These are phyloP conservation scores for Eristalis arbustorum DNA, from an alignment of 2,888 invertebrate species.

Conservation along the genomic window DNA sequence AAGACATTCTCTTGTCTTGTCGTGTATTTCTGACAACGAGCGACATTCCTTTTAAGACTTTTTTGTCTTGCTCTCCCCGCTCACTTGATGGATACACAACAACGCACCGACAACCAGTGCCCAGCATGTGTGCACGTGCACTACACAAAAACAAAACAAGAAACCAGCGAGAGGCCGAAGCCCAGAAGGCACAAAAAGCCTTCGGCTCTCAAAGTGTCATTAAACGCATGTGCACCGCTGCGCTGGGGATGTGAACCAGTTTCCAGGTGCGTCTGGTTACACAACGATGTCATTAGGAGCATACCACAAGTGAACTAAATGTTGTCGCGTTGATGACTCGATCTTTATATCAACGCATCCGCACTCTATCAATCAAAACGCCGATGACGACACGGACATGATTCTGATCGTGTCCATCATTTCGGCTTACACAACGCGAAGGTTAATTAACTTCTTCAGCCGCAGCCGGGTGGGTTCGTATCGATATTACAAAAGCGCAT, in stretches of 20 bases:
- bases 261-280: constrained; percentile 23
- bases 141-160: neutral
- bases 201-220: constrained; percentile 38
- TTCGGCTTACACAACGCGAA: constrained; percentile 27
- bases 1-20: constrained; percentile 18
- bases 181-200: constrained; percentile 2
- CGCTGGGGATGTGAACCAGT: constrained; percentile 60
- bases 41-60: neutral
- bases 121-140: constrained; percentile 29
- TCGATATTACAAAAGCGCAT: constrained; percentile 40
- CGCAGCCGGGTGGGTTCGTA: neutral
- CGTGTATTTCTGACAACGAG: neutral
- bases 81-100: too few species aligned
- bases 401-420: constrained; percentile 1
- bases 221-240: constrained; percentile 36
- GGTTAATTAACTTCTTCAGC: constrained; percentile 49
- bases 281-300: constrained; percentile 50
- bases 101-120: neutral
- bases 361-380: constrained; percentile 51
- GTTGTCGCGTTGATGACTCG: neutral
- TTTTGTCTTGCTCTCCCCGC: neutral
- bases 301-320: constrained; percentile 9
- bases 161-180: neutral
- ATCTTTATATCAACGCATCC: constrained; percentile 35
- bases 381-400: neutral